Base-by-base conservation (phyloP, 2,797 vertebrate genomes). In the Triplophysa yarkandensis region DNA sequence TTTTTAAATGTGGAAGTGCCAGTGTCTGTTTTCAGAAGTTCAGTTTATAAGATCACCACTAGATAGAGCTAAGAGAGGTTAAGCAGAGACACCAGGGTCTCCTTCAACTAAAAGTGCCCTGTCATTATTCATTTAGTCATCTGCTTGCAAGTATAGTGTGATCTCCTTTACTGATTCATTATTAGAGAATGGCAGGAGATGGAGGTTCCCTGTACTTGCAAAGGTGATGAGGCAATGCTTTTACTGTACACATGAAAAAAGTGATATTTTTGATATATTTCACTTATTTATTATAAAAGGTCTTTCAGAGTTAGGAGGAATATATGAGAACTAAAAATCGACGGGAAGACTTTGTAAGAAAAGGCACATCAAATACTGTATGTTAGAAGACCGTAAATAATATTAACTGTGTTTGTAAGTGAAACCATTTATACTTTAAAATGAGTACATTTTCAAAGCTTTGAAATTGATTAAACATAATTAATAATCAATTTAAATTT, bases 61-160 rank as follows among this genome's bases (percentile, higher is more conserved):
- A 84, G 82, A 82, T 77, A 78, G 82, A 44, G 82, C 81, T 80
- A 57, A 73, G 57, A 48, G 28, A 36, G 52, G 46, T 46, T 65
- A 19, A 65, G 57, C 32, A 23, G 16, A 41, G 48, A 55, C 17
- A 52, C 61, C 23, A 13, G n/a, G n/a, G 13, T 19, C 23, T 67
- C 14, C 64, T 60, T 72, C 5, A 23, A 52, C 57, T 71, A 25
- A 63, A 54, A 41, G 62, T 41, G 14, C n/a, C 4, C 61, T 36
- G 55, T 70, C 74, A 78, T 82, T 73, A 61, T 74, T 79, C 55
- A 75, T 80, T 82, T 66, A 64, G 79, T 44, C 39, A 32, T 54
- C 50, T 52, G 74, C 50, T 39, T 17, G 39, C 25, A 50, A 69
- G 60, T 54, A 73, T 41, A 48, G 44, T 68, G 60, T 30, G 64